phyloP scores from a whole-genome alignment of 2,888 invertebrate species.

The Thecophora atra region DNA sequence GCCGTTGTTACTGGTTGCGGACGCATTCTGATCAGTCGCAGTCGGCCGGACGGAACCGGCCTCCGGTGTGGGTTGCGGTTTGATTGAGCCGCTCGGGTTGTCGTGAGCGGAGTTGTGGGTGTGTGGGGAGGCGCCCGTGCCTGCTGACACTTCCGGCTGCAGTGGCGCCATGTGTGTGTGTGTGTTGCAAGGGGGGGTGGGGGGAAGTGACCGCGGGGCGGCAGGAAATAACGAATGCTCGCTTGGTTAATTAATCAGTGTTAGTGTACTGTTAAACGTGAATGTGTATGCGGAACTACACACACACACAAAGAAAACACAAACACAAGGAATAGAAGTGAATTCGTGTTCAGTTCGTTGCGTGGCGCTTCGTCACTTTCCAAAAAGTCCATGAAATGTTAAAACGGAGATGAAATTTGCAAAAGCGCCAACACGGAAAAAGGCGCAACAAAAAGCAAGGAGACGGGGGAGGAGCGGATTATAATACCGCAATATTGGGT shows the following conservation, averaged over 20 bases:
- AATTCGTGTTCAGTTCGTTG: not conserved
- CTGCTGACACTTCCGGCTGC: constrained; percentile 31
- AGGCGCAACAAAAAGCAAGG: too few species aligned
- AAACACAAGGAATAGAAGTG: too few species aligned
- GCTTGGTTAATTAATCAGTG: too few species aligned
- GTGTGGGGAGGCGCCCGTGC: constrained; percentile 16
- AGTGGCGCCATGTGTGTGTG: constrained; percentile 38
- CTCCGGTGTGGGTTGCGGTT: constrained; percentile 23
- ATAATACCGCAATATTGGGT: constrained; percentile 22
- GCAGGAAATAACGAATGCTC: not conserved
- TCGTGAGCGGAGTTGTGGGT: constrained; percentile 25
- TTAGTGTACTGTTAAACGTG: too few species aligned
- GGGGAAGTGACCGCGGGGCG: constrained; percentile 8
- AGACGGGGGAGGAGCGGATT: not conserved
- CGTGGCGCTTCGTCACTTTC: not conserved
- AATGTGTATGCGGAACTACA: too few species aligned
- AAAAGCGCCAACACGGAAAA: not conserved
- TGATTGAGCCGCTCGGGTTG: not conserved
- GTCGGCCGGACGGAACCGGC: not conserved
- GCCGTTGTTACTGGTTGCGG: not conserved
- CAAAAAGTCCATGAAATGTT: not conserved
- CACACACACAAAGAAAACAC: too few species aligned
- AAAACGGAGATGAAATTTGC: not conserved
- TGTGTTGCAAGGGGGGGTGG: constrained; percentile 3
- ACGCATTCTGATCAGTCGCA: not conserved